phyloP scores from a whole-genome alignment of 1,140 invertebrate genomes.

The Zaprionus tsacasi region DNA sequence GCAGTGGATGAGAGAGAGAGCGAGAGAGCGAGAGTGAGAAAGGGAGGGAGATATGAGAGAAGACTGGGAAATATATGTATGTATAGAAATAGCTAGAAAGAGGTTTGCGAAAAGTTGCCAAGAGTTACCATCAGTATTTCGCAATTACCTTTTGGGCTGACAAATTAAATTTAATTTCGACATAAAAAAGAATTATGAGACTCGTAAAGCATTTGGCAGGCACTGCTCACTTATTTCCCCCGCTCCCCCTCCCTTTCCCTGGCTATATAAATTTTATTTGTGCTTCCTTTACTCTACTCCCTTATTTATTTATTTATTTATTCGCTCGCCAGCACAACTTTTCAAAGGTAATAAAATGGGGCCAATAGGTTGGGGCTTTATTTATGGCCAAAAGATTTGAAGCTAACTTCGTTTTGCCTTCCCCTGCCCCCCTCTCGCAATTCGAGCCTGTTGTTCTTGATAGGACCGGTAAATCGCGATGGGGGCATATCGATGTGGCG shows the following conservation, averaged over 20 bases:
- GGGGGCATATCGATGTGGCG: constrained; percentile 54
- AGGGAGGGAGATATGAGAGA: not conserved
- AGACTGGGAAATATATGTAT: not conserved
- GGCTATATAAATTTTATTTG: constrained; percentile 69
- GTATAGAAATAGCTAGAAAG: not conserved
- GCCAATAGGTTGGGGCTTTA: constrained; percentile 40
- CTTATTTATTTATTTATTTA: constrained; percentile 28
- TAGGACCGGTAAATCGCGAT: constrained; percentile 27
- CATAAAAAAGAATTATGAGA: constrained; percentile 60
- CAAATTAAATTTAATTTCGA: constrained; percentile 65
- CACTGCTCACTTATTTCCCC: constrained; percentile 66
- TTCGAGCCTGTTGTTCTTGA: constrained; percentile 56
- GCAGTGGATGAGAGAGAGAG: not conserved
- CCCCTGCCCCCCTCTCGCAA: no score
- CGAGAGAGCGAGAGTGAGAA: no score
- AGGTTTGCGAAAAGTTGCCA: not conserved
- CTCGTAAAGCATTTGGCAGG: constrained; percentile 45
- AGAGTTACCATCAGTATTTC: constrained; percentile 27
- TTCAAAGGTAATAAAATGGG: constrained; percentile 68
- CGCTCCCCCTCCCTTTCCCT: no score
- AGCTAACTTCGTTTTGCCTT: constrained; percentile 29
- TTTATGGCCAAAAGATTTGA: constrained; percentile 67
- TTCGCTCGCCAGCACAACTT: constrained; percentile 26
- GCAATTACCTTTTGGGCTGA: constrained; percentile 48
- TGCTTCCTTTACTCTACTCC: constrained; percentile 35